Evolutionary conservation across 2,888 invertebrate species (phyloP).

Genomic region (Tetramorium bicarinatum): DNA sequence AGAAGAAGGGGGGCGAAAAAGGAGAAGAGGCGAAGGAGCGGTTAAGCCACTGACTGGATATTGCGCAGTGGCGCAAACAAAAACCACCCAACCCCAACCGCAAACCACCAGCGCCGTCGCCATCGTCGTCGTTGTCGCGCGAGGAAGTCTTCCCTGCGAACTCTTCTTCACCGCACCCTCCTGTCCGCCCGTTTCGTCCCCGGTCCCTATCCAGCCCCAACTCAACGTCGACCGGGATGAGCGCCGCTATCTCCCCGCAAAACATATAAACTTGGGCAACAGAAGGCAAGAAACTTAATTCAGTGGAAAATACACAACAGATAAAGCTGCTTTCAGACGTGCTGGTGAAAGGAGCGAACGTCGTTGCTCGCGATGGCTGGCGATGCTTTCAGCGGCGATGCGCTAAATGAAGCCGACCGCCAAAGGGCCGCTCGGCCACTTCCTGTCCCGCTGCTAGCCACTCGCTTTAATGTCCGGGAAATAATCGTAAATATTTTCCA

Average conservation of each 20-base stretch:
- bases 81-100: constrained; percentile 74
- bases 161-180: constrained; percentile 38
- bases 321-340: constrained; percentile 76
- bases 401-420: constrained; percentile 65
- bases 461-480: constrained; percentile 68
- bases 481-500: constrained; percentile 75
- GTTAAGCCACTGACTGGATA: constrained; percentile 76
- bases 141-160: constrained; percentile 63
- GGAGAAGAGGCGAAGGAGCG: constrained; percentile 37
- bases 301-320: constrained; percentile 82
- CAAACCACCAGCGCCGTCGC: constrained; percentile 51
- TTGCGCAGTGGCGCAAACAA: constrained; percentile 81
- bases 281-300: constrained; percentile 83
- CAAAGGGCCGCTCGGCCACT: constrained; percentile 42
- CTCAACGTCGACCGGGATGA: constrained; percentile 68
- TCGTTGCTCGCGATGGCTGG: constrained; percentile 42
- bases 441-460: constrained; percentile 50
- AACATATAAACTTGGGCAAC: constrained; percentile 81
- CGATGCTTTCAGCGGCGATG: constrained; percentile 36
- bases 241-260: constrained; percentile 79
- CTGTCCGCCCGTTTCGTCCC: constrained; percentile 28
- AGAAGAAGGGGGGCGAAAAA: constrained; percentile 10
- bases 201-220: constrained; percentile 11
- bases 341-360: constrained; percentile 35
- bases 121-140: constrained; percentile 34